Evolutionary conservation across 2,888 invertebrate genomes (phyloP).

Genomic region (Orthosia gracilis): DNA sequence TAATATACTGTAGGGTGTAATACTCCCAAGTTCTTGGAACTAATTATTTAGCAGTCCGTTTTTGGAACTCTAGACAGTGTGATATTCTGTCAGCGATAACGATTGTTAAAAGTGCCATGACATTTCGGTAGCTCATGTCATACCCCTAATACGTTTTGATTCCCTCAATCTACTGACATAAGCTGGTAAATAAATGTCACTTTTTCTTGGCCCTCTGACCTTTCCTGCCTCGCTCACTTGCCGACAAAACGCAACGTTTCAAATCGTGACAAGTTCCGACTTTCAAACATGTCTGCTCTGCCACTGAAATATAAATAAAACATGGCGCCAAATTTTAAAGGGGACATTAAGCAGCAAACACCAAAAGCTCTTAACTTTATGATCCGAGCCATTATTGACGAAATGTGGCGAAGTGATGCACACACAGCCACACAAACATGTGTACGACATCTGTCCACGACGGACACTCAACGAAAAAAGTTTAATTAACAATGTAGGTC

Average conservation of each 20-base stretch:
- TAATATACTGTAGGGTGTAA: not conserved
- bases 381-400: conserved; percentile 55
- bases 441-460: conserved; percentile 78
- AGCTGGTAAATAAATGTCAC: not conserved
- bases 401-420: conserved; percentile 59
- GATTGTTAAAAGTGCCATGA: too few species aligned
- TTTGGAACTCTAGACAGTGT: not conserved
- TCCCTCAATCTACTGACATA: not conserved
- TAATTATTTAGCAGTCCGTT: not conserved
- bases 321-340: conserved; percentile 61
- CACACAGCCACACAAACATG: conserved; percentile 69
- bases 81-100: not conserved
- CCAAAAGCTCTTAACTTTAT: conserved; percentile 60
- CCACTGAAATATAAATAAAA: conserved; percentile 29
- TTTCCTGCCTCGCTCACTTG: not conserved
- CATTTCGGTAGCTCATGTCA: too few species aligned
- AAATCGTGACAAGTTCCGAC: conserved; percentile 6
- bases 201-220: not conserved
- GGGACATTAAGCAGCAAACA: conserved; percentile 55
- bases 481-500: conserved; percentile 66
- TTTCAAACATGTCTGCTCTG: conserved; percentile 14
- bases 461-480: conserved; percentile 71
- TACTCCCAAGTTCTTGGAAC: not conserved
- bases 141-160: too few species aligned
- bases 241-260: not conserved